Evolutionary conservation across 2,888 invertebrate genomes (phyloP).

Genomic region (Zele albiditarsus): DNA sequence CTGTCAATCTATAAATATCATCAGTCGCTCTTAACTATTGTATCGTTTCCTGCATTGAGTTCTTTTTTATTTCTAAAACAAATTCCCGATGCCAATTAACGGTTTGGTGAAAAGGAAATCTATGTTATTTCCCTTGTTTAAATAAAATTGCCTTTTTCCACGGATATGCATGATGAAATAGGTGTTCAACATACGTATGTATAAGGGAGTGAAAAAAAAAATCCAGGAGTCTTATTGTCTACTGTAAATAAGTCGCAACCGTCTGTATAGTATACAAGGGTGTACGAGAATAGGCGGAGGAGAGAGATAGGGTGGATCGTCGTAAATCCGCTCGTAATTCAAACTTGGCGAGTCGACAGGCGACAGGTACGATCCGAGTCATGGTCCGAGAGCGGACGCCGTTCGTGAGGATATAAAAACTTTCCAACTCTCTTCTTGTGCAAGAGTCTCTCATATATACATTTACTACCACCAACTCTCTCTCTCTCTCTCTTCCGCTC

Average conservation of each 20-base stretch:
- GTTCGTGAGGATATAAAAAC: constrained; percentile 18
- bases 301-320: constrained; percentile 46
- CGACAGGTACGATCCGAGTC: constrained; percentile 49
- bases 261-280: background rate
- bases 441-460: constrained; percentile 9
- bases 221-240: constrained; percentile 8
- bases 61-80: too few relatives aligned
- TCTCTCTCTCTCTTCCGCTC: background rate
- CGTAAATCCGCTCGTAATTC: constrained; percentile 57
- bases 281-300: background rate
- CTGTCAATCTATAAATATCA: too few relatives aligned
- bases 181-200: background rate
- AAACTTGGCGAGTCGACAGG: constrained; percentile 50
- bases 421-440: constrained; percentile 31
- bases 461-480: constrained; percentile 10
- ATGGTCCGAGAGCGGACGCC: constrained; percentile 15
- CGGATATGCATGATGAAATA: background rate
- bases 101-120: too few relatives aligned
- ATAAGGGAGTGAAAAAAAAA: background rate
- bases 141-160: too few relatives aligned
- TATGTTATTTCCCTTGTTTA: too few relatives aligned
- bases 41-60: too few relatives aligned
- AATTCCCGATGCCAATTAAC: too few relatives aligned
- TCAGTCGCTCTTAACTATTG: too few relatives aligned
- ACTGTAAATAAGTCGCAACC: constrained; percentile 6